phyloP scores from a whole-genome alignment of 2,888 invertebrate genomes.

The Polylopha cassiicola region DNA sequence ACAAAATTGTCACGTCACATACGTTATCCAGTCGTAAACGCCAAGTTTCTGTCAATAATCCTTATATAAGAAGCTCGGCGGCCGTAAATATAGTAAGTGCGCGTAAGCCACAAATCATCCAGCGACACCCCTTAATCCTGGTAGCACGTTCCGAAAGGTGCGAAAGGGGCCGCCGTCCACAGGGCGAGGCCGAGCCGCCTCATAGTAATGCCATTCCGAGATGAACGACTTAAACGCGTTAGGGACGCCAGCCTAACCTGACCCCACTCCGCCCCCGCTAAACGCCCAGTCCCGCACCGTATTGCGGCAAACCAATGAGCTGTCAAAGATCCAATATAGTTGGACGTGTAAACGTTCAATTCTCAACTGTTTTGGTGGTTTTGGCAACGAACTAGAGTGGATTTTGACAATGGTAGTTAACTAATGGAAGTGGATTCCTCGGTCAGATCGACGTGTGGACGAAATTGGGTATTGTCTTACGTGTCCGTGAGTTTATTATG shows the following conservation, averaged over 20 bases:
- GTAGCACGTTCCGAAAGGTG: conserved; percentile 50
- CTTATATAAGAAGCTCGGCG: too few relatives aligned
- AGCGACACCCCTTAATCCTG: conserved; percentile 60
- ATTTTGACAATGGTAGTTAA: conserved; percentile 71
- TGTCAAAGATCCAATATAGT: conserved; percentile 36
- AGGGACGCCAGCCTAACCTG: conserved; percentile 48
- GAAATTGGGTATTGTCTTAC: conserved; percentile 58
- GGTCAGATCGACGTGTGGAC: conserved; percentile 42
- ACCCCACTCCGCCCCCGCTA: conserved; percentile 31
- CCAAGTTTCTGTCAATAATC: conserved; percentile 14
- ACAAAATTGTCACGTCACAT: not conserved
- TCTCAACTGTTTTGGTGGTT: conserved; percentile 66
- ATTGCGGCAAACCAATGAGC: conserved; percentile 35
- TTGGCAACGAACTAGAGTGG: conserved; percentile 56
- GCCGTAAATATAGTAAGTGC: conserved; percentile 20
- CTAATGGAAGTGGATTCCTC: conserved; percentile 59
- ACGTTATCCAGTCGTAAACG: too few relatives aligned
- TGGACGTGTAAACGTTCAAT: conserved; percentile 53
- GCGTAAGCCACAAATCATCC: conserved; percentile 30
- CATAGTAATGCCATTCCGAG: conserved; percentile 73
- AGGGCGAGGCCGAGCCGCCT: conserved; percentile 40
- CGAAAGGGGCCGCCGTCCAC: conserved; percentile 36
- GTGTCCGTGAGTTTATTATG: conserved; percentile 37
- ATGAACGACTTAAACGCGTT: conserved; percentile 74
- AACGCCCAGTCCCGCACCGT: conserved; percentile 25